These are phyloP conservation scores for Pristionchus fissidentatus DNA, from an alignment of 2,888 invertebrate genomes.

Conservation along the genomic window DNA sequence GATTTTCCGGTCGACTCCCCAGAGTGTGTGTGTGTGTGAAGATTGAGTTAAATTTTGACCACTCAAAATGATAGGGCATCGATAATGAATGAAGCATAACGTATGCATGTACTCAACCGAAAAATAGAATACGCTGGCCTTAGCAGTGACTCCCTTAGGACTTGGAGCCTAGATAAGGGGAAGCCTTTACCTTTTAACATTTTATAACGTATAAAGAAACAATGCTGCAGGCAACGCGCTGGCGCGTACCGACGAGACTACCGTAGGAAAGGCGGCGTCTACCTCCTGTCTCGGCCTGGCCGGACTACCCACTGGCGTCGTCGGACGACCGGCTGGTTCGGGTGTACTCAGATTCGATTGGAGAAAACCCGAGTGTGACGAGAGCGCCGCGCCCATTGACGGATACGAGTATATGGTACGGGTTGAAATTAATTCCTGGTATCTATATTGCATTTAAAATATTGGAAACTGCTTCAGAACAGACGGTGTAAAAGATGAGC, in stretches of 20 bases:
- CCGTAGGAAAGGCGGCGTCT: slow-evolving; percentile 66
- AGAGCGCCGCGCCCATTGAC: slow-evolving; percentile 69
- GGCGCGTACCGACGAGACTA: slow-evolving; percentile 70
- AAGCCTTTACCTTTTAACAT: too few species aligned
- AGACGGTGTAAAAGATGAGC: neutral
- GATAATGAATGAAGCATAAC: neutral
- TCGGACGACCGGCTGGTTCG: neutral
- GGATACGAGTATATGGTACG: slow-evolving; percentile 74
- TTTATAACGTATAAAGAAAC: neutral
- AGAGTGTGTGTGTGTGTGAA: too few species aligned
- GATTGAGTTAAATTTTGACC: too few species aligned
- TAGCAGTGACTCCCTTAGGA: too few species aligned
- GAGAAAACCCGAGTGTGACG: slow-evolving; percentile 70
- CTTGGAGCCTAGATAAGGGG: too few species aligned
- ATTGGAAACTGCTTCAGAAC: too few species aligned
- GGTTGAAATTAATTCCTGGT: too few species aligned
- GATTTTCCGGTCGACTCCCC: too few species aligned
- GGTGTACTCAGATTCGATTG: slow-evolving; percentile 59
- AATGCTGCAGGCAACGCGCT: slow-evolving; percentile 58
- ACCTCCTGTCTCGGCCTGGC: slow-evolving; percentile 67
- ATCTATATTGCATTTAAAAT: too few species aligned
- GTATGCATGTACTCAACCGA: neutral
- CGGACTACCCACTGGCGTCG: slow-evolving; percentile 63
- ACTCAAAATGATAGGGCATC: too few species aligned
- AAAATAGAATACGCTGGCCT: too few species aligned